phyloP scores from a whole-genome alignment of 2,797 vertebrate genomes.

The Chaetophractus vellerosus region DNA sequence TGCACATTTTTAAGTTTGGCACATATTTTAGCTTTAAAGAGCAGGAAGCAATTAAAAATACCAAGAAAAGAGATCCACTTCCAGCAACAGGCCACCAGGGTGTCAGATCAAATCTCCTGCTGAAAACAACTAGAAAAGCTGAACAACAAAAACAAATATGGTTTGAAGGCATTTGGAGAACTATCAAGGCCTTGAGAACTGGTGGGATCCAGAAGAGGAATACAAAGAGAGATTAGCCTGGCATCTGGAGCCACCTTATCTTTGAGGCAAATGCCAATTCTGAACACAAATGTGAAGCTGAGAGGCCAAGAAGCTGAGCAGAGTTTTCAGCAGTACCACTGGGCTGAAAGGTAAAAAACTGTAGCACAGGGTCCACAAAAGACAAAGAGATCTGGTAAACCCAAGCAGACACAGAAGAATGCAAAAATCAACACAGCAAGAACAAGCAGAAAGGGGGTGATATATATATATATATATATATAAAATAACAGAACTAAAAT shows the following conservation, averaged over 20 bases:
- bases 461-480: too few relatives aligned
- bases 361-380: neutral
- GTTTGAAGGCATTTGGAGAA: neutral
- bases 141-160: conserved; percentile 17
- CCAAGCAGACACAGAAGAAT: too few relatives aligned
- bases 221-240: neutral
- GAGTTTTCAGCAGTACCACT: neutral
- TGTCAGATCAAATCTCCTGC: neutral
- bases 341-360: neutral
- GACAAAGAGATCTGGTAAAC: neutral
- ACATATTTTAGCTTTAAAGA: conserved; percentile 41
- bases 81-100: neutral
- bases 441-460: too few relatives aligned
- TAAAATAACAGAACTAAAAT: conserved; percentile 51
- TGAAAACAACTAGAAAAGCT: conserved; percentile 31
- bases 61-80: neutral
- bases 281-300: neutral
- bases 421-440: too few relatives aligned
- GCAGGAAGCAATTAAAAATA: neutral
- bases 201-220: neutral
- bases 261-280: neutral
- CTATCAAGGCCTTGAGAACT: neutral
- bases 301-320: neutral
- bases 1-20: neutral
- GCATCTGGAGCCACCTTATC: neutral